Evolutionary conservation across 2,113 vertebrate species (phyloP).

Genomic region (Empidonax traillii): DNA sequence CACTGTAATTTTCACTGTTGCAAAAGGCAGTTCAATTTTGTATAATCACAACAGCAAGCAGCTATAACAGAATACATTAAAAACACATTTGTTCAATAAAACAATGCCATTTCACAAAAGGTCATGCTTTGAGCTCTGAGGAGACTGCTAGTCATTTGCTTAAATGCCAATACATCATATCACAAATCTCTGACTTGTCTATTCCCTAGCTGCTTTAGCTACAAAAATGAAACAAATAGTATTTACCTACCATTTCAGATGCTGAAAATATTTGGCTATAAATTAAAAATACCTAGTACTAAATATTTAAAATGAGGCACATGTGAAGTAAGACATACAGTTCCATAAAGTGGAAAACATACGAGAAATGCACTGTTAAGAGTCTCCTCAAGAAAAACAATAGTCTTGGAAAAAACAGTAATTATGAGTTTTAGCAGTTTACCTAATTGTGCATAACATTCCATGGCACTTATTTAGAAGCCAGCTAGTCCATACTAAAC

Average conservation of each 20-base stretch:
- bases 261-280: neutral
- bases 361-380: neutral
- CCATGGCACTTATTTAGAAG: neutral
- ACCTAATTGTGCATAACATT: neutral
- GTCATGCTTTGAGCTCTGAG: constrained; percentile 42
- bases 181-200: neutral
- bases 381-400: neutral
- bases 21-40: constrained; percentile 3
- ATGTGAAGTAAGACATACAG: neutral
- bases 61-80: constrained; percentile 38
- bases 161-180: constrained; percentile 29
- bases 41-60: constrained; percentile 30
- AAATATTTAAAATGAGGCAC: neutral
- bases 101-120: constrained; percentile 48
- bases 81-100: constrained; percentile 42
- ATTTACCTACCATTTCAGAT: neutral
- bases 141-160: constrained; percentile 9
- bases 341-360: neutral
- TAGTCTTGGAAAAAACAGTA: neutral
- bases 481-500: neutral
- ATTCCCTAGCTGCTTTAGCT: neutral
- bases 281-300: neutral
- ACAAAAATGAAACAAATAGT: neutral
- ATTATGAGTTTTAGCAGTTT: neutral
- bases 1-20: neutral